Evolutionary conservation across 2,797 vertebrate genomes (phyloP).

Genomic region (Pampus argenteus): DNA sequence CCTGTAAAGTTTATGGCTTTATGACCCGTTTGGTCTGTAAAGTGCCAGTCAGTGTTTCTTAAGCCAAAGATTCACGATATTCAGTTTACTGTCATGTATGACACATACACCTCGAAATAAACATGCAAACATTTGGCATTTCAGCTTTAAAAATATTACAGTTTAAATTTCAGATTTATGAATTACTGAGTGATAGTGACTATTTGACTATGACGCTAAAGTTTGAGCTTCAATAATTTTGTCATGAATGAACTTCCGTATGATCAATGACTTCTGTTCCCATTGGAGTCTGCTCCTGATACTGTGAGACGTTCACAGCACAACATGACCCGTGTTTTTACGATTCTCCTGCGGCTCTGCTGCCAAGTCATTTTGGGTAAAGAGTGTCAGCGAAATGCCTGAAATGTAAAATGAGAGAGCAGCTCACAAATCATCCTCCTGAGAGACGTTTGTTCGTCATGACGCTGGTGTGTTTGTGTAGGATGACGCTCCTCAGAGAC

Average conservation of each 20-base stretch:
- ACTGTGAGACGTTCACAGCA: slow-evolving; percentile 7
- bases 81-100: too few species aligned
- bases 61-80: too few species aligned
- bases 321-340: slow-evolving; percentile 56
- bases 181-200: too few species aligned
- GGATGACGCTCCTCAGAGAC: neutral
- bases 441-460: slow-evolving; percentile 3
- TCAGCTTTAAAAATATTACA: too few species aligned
- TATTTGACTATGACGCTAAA: too few species aligned
- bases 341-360: slow-evolving; percentile 21
- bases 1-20: too few species aligned
- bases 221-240: neutral
- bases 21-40: too few species aligned
- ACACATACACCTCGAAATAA: too few species aligned
- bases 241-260: neutral
- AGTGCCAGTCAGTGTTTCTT: too few species aligned
- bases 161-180: too few species aligned
- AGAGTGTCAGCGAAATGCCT: slow-evolving; percentile 56
- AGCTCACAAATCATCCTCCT: slow-evolving; percentile 26
- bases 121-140: too few species aligned
- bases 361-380: slow-evolving; percentile 31
- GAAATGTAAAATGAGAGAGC: slow-evolving; percentile 57
- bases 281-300: slow-evolving; percentile 9
- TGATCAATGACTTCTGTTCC: neutral
- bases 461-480: neutral